Evolutionary conservation across 2,797 vertebrate species (phyloP), one percentile per base, ranked within the genome.

Genomic region (Emys orbicularis): DNA sequence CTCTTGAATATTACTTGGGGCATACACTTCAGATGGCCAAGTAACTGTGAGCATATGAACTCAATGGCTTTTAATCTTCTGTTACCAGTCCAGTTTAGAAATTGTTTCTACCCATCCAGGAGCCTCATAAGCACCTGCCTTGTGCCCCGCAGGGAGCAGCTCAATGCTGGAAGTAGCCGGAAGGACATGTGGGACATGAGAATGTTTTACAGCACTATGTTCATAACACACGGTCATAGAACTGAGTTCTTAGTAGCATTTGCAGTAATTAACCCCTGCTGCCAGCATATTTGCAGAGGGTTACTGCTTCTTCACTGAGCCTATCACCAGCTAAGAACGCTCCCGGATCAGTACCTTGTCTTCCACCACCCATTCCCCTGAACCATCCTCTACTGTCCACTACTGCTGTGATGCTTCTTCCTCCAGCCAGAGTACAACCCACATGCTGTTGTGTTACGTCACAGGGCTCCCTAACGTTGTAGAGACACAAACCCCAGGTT

Each of bases 291-390:
- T 27, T 13, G 23, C 23, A 21, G 41, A 23, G 25, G 37, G 21
- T 74, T 74, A 41, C 23, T 25, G 15, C 76, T 34, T n/a, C 50
- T 53, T 44, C 80, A 4, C 3, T 16, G 54, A 59, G 54, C 37
- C 37, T 15, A 2, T n/a, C 37, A 1, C 8, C 37, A 29, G 27
- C 25, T 2, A n/a, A 4, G 3, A 9, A 5, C 12, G 12, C 56
- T 47, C 54, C 34, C 0, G 0, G 12, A 27, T 2, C 1, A 2
- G 16, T 49, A 13, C 88, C n/a, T 41, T 57, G 13, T 0, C 0
- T 10, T 68, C 37, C 15, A 34, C 31, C 12, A 27, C 87, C 23
- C n/a, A 4, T 13, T 92, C 27, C 37, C 76, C 16, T 23, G 34
- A n/a, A 21, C 79, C 7, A 0, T 0, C 9, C 13, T 10, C 11